Percentiles rank a stretch among this genome's conserved stretches.
phyloP scores from a whole-genome alignment of 2,888 invertebrate species.

The Drosophila mimica region DNA sequence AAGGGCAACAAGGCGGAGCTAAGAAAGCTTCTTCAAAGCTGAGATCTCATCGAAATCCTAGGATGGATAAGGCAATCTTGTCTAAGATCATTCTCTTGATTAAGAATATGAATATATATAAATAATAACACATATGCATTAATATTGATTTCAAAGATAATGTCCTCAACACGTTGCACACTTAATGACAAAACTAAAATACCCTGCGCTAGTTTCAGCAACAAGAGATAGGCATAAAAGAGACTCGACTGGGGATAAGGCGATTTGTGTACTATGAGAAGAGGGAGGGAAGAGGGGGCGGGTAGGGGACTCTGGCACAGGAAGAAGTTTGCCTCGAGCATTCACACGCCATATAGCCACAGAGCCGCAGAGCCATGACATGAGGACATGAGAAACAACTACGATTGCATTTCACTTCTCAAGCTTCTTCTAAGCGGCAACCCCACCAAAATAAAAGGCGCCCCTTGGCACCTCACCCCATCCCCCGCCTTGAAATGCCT shows the following conservation, averaged over 20 bases:
- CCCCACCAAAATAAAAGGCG: neutral
- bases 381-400: conserved; percentile 67
- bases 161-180: neutral
- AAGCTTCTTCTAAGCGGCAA: conserved; percentile 33
- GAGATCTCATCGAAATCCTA: no score
- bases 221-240: conserved; percentile 47
- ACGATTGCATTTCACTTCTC: conserved; percentile 76
- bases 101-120: neutral
- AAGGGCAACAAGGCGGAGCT: neutral
- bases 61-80: neutral
- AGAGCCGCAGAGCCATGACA: conserved; percentile 64
- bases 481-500: neutral
- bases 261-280: conserved; percentile 54
- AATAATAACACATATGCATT: neutral
- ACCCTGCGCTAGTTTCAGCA: conserved; percentile 3
- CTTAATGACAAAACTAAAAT: neutral
- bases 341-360: conserved; percentile 77
- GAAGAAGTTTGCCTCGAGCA: conserved; percentile 72
- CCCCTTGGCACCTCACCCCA: conserved; percentile 3
- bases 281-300: neutral
- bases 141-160: neutral
- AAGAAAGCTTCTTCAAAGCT: neutral
- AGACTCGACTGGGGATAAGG: conserved; percentile 68
- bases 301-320: conserved; percentile 14
- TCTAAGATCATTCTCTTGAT: neutral